Percentiles rank a stretch among this genome's conserved stretches.
Evolutionary conservation across 2,113 vertebrate species (phyloP).

Genomic region (Sebastes schlegelii): DNA sequence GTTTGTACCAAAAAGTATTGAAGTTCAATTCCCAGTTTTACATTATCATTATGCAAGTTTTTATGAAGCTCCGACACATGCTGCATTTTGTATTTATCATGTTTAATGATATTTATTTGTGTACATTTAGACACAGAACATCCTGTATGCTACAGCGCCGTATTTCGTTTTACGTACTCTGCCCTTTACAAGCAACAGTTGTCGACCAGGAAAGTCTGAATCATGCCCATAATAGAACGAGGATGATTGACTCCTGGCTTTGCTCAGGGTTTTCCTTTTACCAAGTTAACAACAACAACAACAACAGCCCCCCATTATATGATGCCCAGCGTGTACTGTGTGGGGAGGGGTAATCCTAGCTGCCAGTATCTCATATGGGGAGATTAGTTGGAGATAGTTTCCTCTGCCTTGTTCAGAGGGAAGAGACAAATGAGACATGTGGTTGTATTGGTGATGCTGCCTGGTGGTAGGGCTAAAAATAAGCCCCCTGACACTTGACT

Average conservation of each 20-base stretch:
- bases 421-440: slow-evolving; percentile 69
- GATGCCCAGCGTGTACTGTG: slow-evolving; percentile 54
- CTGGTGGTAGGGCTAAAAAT: slow-evolving; percentile 82
- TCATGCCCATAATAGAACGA: slow-evolving; percentile 64
- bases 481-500: slow-evolving; percentile 80
- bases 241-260: slow-evolving; percentile 71
- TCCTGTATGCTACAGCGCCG: slow-evolving; percentile 11
- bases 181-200: slow-evolving; percentile 57
- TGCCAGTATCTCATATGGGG: slow-evolving; percentile 57
- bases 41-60: not conserved
- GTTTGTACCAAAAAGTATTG: not conserved
- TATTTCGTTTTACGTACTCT: slow-evolving; percentile 31
- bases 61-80: not conserved
- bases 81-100: not conserved
- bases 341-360: slow-evolving; percentile 57
- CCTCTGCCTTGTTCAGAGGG: slow-evolving; percentile 56
- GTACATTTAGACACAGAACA: slow-evolving; percentile 15
- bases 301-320: slow-evolving; percentile 22
- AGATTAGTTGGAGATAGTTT: slow-evolving; percentile 73
- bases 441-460: slow-evolving; percentile 80
- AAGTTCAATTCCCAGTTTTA: not conserved
- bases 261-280: slow-evolving; percentile 64
- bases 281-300: slow-evolving; percentile 62
- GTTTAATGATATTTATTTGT: slow-evolving; percentile 16
- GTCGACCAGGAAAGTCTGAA: slow-evolving; percentile 69